Conservation (phyloP, 2,113 vertebrate genomes). For the Pantherophis guttatus region DNA sequence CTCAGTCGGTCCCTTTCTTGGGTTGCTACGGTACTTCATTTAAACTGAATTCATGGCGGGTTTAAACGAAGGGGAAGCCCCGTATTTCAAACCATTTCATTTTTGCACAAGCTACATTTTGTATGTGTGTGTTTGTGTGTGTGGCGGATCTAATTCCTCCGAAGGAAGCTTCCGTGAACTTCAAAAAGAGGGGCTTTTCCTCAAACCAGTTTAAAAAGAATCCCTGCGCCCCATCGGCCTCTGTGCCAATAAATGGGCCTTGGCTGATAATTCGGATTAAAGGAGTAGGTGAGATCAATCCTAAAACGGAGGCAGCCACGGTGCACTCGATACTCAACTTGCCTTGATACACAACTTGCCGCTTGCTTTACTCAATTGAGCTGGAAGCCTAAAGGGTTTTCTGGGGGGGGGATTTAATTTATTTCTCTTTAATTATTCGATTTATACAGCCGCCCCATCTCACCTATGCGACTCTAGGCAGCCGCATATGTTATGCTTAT, state of each 20-base stretch:
- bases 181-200: background rate
- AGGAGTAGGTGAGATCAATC: background rate
- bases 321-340: background rate
- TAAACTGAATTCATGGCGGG: background rate
- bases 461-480: background rate
- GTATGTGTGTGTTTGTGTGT: too few relatives aligned
- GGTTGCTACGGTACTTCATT: background rate
- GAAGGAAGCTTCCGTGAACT: background rate
- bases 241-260: background rate
- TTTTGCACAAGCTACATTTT: background rate
- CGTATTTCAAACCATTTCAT: background rate
- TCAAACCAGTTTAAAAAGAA: background rate
- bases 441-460: background rate
- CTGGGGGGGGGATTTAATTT: background rate
- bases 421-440: background rate
- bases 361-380: background rate
- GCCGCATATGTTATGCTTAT: background rate
- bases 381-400: background rate
- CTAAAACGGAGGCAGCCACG: background rate
- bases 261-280: background rate
- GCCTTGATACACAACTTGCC: background rate
- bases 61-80: background rate
- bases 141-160: background rate
- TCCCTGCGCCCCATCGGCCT: background rate
- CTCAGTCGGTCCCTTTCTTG: background rate